Percentiles rank a stretch among this genome's conserved stretches.
These are phyloP conservation scores for Drosophila mimica DNA, from an alignment of 2,888 invertebrate genomes.

Conservation along the genomic window DNA sequence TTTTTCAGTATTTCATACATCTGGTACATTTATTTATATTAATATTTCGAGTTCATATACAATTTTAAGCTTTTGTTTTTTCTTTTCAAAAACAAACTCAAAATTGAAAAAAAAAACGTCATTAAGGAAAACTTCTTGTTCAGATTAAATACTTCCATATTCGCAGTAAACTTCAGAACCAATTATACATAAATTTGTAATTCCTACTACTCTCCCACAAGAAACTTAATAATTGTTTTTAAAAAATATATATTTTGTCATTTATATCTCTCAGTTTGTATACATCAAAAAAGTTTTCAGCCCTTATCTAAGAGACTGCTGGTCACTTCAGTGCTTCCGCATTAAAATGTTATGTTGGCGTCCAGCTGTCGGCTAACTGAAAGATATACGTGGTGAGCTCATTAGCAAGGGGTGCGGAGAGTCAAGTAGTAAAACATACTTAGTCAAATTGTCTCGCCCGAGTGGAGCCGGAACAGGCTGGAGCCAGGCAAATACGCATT, in stretches of 20 bases:
- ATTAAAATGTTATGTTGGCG: slow-evolving; percentile 23
- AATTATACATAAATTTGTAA: background rate
- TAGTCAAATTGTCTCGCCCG: slow-evolving; percentile 19
- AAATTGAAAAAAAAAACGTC: too few relatives aligned
- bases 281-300: background rate
- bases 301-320: slow-evolving; percentile 14
- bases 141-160: background rate
- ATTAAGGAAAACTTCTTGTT: too few relatives aligned
- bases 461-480: slow-evolving; percentile 28
- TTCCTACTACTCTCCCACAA: background rate
- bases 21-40: background rate
- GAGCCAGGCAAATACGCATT: slow-evolving; percentile 26
- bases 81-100: background rate
- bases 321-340: slow-evolving; percentile 4
- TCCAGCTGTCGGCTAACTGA: slow-evolving; percentile 21
- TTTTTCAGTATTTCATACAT: background rate
- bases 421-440: slow-evolving; percentile 1
- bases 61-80: background rate
- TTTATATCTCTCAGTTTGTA: background rate
- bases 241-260: background rate
- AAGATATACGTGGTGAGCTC: slow-evolving; percentile 11
- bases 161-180: background rate
- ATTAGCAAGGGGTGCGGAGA: background rate
- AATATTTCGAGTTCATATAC: background rate
- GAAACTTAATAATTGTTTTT: background rate